Percentiles rank a stretch among this genome's conserved stretches.
These are phyloP conservation scores for Hydra vulgaris DNA, from an alignment of 30 jellyfish, hydroid and myxozoan genomes.

Conservation along the genomic window DNA sequence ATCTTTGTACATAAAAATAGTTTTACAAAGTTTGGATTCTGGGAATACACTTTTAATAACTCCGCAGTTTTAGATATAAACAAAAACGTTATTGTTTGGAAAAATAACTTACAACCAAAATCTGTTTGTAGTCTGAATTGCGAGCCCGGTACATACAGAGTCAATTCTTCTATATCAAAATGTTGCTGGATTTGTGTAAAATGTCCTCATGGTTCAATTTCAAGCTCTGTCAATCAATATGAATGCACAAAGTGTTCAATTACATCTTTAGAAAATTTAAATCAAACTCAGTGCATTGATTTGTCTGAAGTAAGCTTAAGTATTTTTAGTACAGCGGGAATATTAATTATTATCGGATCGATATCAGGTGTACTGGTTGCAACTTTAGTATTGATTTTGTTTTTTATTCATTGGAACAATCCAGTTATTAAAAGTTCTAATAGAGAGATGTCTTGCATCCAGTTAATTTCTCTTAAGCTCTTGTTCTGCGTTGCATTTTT, in stretches of 20 bases:
- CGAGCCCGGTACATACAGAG: slow-evolving; percentile 47
- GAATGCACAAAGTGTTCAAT: slow-evolving; percentile 37
- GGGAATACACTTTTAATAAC: slow-evolving; percentile 9
- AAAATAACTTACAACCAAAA: background rate
- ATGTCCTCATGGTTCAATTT: background rate
- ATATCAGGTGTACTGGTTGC: slow-evolving; percentile 31
- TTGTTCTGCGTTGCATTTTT: slow-evolving; percentile 39
- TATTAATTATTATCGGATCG: slow-evolving; percentile 12
- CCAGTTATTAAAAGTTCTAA: slow-evolving; percentile 81
- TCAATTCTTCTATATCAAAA: slow-evolving; percentile 30
- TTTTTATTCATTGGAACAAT: slow-evolving; percentile 52
- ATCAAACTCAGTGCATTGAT: too few species aligned
- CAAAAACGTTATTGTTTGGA: background rate
- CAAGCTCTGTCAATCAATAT: slow-evolving; percentile 15
- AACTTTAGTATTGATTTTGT: slow-evolving; percentile 17
- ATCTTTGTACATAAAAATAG: too few species aligned
- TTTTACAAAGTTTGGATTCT: slow-evolving; percentile 6
- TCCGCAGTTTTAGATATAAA: too few species aligned
- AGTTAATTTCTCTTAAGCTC: slow-evolving; percentile 30
- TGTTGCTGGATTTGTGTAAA: slow-evolving; percentile 71
- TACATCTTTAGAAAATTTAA: slow-evolving; percentile 28
- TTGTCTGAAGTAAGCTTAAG: too few species aligned
- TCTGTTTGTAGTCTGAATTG: slow-evolving; percentile 47
- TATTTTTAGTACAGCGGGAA: slow-evolving; percentile 1
- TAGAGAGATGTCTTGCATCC: slow-evolving; percentile 56